A percentile compares a stretch with the other conserved stretches of the same genome.
phyloP scores from a whole-genome alignment of 2,888 invertebrate genomes.

The Mystacides longicornis region DNA sequence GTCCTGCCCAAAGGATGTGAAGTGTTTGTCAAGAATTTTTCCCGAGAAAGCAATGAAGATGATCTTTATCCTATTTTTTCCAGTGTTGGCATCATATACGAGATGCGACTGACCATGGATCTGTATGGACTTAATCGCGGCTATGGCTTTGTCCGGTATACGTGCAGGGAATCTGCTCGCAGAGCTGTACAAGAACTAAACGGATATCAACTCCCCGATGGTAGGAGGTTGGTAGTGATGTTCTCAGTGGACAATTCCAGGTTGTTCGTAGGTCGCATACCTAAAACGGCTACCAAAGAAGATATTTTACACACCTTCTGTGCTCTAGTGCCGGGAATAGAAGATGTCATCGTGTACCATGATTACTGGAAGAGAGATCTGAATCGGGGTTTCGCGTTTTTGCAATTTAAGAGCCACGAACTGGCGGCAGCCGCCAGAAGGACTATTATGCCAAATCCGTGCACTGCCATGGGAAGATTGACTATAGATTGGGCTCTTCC shows the following conservation, averaged over 20 bases:
- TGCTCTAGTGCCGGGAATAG: constrained; percentile 58
- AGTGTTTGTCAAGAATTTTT: constrained; percentile 72
- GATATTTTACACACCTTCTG: constrained; percentile 47
- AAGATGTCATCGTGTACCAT: constrained; percentile 55
- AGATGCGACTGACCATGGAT: constrained; percentile 77
- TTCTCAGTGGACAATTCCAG: constrained; percentile 78
- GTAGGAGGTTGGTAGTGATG: constrained; percentile 62
- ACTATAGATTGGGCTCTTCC: constrained; percentile 78
- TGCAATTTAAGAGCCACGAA: constrained; percentile 71
- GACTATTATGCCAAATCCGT: constrained; percentile 54
- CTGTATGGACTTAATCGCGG: constrained; percentile 72
- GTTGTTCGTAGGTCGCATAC: constrained; percentile 68
- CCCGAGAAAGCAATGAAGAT: constrained; percentile 70
- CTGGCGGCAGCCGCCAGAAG: constrained; percentile 67
- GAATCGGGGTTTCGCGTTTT: constrained; percentile 78
- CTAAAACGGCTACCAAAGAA: constrained; percentile 54
- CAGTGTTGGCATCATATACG: constrained; percentile 59
- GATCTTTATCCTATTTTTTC: constrained; percentile 67
- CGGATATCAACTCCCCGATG: constrained; percentile 58
- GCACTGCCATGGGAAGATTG: constrained; percentile 60
- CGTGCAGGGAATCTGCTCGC: constrained; percentile 52
- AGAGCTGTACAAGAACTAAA: constrained; percentile 59
- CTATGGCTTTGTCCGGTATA: constrained; percentile 69
- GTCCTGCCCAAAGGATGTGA: constrained; percentile 54
- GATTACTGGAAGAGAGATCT: constrained; percentile 40